A percentile compares a stretch with the other conserved stretches of the same genome.
Conservation (phyloP, 2,113 vertebrate genomes). For the Pollimyrus isidori region DNA sequence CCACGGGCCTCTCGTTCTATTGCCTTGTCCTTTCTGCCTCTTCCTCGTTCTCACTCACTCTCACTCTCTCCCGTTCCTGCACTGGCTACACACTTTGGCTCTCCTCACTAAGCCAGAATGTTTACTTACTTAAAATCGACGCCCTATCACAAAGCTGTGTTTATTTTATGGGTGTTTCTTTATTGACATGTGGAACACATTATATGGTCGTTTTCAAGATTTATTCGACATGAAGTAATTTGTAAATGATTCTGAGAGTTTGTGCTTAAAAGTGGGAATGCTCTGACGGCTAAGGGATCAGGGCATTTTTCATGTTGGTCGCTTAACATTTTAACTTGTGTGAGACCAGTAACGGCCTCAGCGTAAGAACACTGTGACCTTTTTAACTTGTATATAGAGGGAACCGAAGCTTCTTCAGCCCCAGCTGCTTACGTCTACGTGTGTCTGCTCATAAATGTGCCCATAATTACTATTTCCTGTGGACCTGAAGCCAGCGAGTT, state of each 20-base stretch:
- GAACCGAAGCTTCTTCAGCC: background rate
- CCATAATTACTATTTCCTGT: background rate
- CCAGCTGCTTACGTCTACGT: background rate
- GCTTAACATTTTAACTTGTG: background rate
- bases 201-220: slow-evolving; percentile 76
- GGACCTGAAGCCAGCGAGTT: background rate
- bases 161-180: slow-evolving; percentile 41
- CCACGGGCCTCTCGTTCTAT: background rate
- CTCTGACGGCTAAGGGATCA: slow-evolving; percentile 57
- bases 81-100: background rate
- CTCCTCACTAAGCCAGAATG: slow-evolving; percentile 1
- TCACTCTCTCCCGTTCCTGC: slow-evolving; percentile 6
- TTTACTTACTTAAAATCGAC: slow-evolving; percentile 11
- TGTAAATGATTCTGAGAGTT: slow-evolving; percentile 83
- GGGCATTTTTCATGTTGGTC: background rate
- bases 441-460: background rate
- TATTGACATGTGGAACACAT: slow-evolving; percentile 74
- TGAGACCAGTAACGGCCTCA: background rate
- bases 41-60: slow-evolving; percentile 39
- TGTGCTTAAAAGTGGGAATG: slow-evolving; percentile 72
- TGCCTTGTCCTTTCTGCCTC: slow-evolving; percentile 43
- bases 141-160: slow-evolving; percentile 22
- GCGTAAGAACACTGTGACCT: background rate
- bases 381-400: background rate
- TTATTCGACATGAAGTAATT: slow-evolving; percentile 85